A percentile compares a stretch with the other conserved stretches of the same genome.
Evolutionary conservation across 2,888 invertebrate species (phyloP).

Genomic region (Melinaea marsaeus): DNA sequence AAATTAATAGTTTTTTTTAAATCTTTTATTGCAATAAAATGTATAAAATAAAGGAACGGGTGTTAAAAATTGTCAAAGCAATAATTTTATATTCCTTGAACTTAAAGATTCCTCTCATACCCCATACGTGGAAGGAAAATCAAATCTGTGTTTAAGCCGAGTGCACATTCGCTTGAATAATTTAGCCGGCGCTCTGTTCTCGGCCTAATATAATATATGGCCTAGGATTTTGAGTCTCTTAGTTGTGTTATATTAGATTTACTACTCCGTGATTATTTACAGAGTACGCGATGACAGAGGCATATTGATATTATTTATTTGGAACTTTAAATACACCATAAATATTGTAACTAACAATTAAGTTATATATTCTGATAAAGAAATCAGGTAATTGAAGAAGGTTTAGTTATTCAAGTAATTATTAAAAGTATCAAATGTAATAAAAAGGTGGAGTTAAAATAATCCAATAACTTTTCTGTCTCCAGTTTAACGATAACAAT

Average conservation of each 20-base stretch:
- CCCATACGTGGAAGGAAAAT: conserved; percentile 33
- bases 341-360: too few relatives aligned
- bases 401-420: too few relatives aligned
- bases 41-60: too few relatives aligned
- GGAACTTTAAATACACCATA: neutral
- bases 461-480: too few relatives aligned
- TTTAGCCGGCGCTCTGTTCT: conserved; percentile 43
- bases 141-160: conserved; percentile 41
- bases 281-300: conserved; percentile 44
- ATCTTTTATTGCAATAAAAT: too few relatives aligned
- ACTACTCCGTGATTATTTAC: conserved; percentile 65
- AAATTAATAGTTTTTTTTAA: too few relatives aligned
- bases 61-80: neutral
- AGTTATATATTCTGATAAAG: too few relatives aligned
- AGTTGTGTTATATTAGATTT: conserved; percentile 71
- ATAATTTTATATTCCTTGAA: conserved; percentile 8
- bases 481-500: neutral
- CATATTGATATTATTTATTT: conserved; percentile 1
- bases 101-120: conserved; percentile 19
- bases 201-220: conserved; percentile 61
- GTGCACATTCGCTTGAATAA: conserved; percentile 41
- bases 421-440: too few relatives aligned
- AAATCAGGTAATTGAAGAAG: too few relatives aligned
- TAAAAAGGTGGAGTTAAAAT: too few relatives aligned
- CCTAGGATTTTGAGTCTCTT: conserved; percentile 58